Percentiles rank a stretch among this genome's conserved stretches.
These are phyloP conservation scores for Danaus chrysippus DNA, from an alignment of 2,888 invertebrate genomes.

Conservation along the genomic window DNA sequence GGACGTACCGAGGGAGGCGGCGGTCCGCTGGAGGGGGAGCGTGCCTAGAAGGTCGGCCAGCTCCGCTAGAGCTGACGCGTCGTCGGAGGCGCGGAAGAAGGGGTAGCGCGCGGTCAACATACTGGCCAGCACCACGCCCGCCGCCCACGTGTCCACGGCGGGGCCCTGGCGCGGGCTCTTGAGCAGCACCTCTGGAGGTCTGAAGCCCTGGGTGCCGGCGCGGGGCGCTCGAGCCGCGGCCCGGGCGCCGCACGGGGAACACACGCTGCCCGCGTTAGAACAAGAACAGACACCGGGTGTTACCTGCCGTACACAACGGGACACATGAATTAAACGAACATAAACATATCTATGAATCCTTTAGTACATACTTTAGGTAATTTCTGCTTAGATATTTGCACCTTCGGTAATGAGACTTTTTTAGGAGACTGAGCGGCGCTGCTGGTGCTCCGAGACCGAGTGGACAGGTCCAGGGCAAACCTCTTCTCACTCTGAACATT, in stretches of 20 bases:
- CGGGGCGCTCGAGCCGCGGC: slow-evolving; percentile 78
- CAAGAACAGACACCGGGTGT: slow-evolving; percentile 78
- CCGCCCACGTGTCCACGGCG: slow-evolving; percentile 94
- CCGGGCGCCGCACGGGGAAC: slow-evolving; percentile 78
- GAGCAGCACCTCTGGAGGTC: slow-evolving; percentile 87
- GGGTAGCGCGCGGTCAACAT: slow-evolving; percentile 89
- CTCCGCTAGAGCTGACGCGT: slow-evolving; percentile 86
- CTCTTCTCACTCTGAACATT: slow-evolving; percentile 48
- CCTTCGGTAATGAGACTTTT: slow-evolving; percentile 19
- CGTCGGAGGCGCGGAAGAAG: slow-evolving; percentile 89
- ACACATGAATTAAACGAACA: slow-evolving; percentile 7
- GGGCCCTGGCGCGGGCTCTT: slow-evolving; percentile 89
- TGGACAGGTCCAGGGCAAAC: slow-evolving; percentile 54
- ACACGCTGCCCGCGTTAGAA: slow-evolving; percentile 31
- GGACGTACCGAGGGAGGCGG: slow-evolving; percentile 81
- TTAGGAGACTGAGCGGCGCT: slow-evolving; percentile 1
- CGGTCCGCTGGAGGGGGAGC: slow-evolving; percentile 82
- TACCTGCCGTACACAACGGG: slow-evolving; percentile 77
- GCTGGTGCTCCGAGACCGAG: slow-evolving; percentile 12
- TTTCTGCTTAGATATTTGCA: slow-evolving; percentile 25
- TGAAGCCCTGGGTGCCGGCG: slow-evolving; percentile 94
- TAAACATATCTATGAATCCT: not conserved
- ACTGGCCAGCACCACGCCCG: slow-evolving; percentile 86
- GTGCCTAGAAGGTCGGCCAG: slow-evolving; percentile 89
- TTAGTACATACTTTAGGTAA: slow-evolving; percentile 24